These are phyloP conservation scores for Diplosoma virens DNA, from an alignment of 23 tunicate genomes.

Conservation along the genomic window DNA sequence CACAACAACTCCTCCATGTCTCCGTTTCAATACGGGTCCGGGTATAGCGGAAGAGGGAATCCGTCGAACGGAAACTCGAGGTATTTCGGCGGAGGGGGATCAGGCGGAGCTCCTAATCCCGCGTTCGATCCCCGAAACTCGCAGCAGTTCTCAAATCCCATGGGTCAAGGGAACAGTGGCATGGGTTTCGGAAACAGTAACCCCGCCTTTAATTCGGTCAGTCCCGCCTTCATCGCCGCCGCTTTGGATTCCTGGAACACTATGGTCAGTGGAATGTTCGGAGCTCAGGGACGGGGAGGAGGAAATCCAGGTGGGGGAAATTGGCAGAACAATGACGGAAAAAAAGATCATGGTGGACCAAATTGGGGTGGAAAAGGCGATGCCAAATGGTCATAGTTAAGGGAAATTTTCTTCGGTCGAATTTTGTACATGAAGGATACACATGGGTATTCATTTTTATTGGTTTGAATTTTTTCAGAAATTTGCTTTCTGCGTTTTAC, in stretches of 20 bases:
- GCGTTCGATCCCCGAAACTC: background rate
- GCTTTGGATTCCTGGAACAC: constrained; percentile 85
- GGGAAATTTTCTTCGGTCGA: too few species aligned
- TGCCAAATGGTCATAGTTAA: constrained; percentile 33
- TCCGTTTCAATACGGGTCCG: constrained; percentile 9
- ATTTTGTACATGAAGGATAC: too few species aligned
- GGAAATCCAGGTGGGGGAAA: constrained; percentile 5
- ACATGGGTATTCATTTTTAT: too few species aligned
- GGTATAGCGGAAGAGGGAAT: background rate
- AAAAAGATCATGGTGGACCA: constrained; percentile 18
- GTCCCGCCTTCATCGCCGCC: constrained; percentile 84
- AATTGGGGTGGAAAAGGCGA: constrained; percentile 35
- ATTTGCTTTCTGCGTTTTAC: too few species aligned
- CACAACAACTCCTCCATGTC: background rate
- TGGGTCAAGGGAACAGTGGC: background rate
- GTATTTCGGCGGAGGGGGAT: constrained; percentile 12
- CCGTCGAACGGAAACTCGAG: background rate
- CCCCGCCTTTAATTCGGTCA: constrained; percentile 54
- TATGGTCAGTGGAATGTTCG: constrained; percentile 69
- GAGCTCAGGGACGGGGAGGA: constrained; percentile 7
- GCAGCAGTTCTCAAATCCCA: background rate
- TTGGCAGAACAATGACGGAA: constrained; percentile 36
- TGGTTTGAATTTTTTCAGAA: too few species aligned
- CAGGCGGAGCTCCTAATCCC: background rate
- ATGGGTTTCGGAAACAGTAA: background rate